A percentile compares a stretch with the other conserved stretches of the same genome.
Conservation (phyloP, 2,888 invertebrate species). For the Taenaris catops region DNA sequence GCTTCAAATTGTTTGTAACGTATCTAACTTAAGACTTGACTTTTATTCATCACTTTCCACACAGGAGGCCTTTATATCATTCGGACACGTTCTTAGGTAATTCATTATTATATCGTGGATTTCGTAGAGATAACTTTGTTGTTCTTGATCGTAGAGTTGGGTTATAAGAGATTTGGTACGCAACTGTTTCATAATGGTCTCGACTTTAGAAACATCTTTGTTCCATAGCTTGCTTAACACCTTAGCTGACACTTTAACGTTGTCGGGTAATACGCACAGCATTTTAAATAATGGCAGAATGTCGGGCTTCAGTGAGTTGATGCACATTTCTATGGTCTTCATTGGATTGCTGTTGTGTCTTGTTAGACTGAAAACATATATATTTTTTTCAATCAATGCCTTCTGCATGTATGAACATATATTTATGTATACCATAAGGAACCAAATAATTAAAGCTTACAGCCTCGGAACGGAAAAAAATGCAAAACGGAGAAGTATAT, state of each 20-base stretch:
- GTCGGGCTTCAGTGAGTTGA: slow-evolving; percentile 74
- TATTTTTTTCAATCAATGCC: no score
- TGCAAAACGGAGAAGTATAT: no score
- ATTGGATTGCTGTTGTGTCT: slow-evolving; percentile 56
- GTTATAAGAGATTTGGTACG: slow-evolving; percentile 84
- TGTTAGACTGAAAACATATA: slow-evolving; percentile 41
- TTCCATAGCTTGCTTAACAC: slow-evolving; percentile 70
- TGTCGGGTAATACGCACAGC: slow-evolving; percentile 84
- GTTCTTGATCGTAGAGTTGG: slow-evolving; percentile 80
- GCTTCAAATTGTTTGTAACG: no score
- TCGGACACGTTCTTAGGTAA: slow-evolving; percentile 75
- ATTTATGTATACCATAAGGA: no score
- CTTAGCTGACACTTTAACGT: slow-evolving; percentile 82
- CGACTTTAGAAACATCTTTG: slow-evolving; percentile 63
- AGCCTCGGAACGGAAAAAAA: no score
- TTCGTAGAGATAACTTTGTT: slow-evolving; percentile 83
- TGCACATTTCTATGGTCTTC: slow-evolving; percentile 80
- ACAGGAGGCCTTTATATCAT: no score
- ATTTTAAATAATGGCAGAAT: slow-evolving; percentile 77
- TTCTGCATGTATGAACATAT: no score
- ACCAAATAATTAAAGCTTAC: no score
- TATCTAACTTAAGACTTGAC: no score
- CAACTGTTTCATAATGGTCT: slow-evolving; percentile 82
- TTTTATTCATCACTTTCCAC: no score
- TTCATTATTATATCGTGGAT: slow-evolving; percentile 84